These are phyloP conservation scores for Misgurnus anguillicaudatus DNA, from an alignment of 2,113 vertebrate species.

Conservation along the genomic window DNA sequence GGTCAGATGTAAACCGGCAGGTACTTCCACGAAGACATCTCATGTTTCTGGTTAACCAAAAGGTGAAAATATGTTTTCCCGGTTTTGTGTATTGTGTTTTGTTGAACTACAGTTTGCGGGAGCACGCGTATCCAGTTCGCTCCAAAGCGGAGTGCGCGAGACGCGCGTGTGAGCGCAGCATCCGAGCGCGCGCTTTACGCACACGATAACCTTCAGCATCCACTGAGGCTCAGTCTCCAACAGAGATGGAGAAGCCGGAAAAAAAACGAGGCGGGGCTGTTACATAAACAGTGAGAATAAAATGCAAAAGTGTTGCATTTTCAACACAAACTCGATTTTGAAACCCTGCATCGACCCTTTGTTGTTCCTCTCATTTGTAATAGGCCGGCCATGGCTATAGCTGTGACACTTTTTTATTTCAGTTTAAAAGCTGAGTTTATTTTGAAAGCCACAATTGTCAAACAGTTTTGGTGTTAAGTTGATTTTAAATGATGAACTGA, in stretches of 20 bases:
- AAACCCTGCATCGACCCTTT: not conserved
- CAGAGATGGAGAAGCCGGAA: slow-evolving; percentile 44
- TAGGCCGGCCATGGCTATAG: not conserved
- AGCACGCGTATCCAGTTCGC: slow-evolving; percentile 18
- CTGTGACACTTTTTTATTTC: too few relatives aligned
- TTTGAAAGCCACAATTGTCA: too few relatives aligned
- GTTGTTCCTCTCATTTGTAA: not conserved
- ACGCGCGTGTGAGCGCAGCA: slow-evolving; percentile 19
- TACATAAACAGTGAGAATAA: slow-evolving; percentile 50
- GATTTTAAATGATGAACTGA: too few relatives aligned
- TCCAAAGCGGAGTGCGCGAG: not conserved
- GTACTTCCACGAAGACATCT: not conserved
- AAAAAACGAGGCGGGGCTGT: slow-evolving; percentile 68
- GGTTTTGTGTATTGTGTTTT: not conserved
- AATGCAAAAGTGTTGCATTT: not conserved
- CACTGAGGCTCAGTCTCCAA: slow-evolving; percentile 53
- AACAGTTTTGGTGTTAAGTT: too few relatives aligned
- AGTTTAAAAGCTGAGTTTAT: too few relatives aligned
- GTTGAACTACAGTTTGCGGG: not conserved
- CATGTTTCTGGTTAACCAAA: not conserved
- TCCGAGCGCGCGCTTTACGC: slow-evolving; percentile 65
- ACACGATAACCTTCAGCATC: slow-evolving; percentile 64
- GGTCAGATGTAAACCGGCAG: not conserved
- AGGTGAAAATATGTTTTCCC: not conserved
- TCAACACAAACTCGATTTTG: not conserved